Base-by-base conservation (phyloP, 1,140 invertebrate species). In the Lamellibrachia luymesi region DNA sequence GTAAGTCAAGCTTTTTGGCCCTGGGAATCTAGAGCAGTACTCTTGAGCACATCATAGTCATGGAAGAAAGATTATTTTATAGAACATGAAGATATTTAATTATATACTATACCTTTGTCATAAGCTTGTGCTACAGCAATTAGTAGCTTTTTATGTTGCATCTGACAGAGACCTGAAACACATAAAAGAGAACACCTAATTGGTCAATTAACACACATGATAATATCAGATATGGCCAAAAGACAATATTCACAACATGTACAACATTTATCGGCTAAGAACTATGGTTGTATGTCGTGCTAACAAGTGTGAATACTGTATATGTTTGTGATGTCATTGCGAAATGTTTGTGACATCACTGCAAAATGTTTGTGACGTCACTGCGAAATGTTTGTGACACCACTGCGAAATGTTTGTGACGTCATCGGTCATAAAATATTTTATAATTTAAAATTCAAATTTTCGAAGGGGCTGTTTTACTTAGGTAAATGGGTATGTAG, bases 81-180 rank as follows among this genome's bases (percentile, higher is more conserved):
- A 80, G 64, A 80, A 80, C 13, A 17, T 10, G 17, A 80, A 8
- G 2, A 80, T 10, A 80, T 38, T 38, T 38, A 38, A 38, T 38
- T 38, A 38, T 38, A 38, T 38, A 38, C 1, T 38, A 1, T 96
- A 92, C 98, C 98, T 94, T 97, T 97, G 96, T 98, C 98, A 96
- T 97, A 97, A 0, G 98, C 98, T 95, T 97, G 97, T 94, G 97
- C 96, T 93, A 99, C 97, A 25, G 98, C 98, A 90, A 98, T 97
- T 51, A 97, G 91, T 10, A 99, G 96, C 94, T 98, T 96, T 92
- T 97, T 96, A 93, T 99, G 97, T 95, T 97, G 97, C 93, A 97
- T 98, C 94, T 98, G 98, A 96, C 98, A 99, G 5, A 99, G 64
- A 22, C 64, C 64, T 80, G 64, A 80, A 80, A 80, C 64, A 49